These are phyloP conservation scores for Sternotherus odoratus DNA, from an alignment of 2,797 vertebrate genomes.

Conservation along the genomic window DNA sequence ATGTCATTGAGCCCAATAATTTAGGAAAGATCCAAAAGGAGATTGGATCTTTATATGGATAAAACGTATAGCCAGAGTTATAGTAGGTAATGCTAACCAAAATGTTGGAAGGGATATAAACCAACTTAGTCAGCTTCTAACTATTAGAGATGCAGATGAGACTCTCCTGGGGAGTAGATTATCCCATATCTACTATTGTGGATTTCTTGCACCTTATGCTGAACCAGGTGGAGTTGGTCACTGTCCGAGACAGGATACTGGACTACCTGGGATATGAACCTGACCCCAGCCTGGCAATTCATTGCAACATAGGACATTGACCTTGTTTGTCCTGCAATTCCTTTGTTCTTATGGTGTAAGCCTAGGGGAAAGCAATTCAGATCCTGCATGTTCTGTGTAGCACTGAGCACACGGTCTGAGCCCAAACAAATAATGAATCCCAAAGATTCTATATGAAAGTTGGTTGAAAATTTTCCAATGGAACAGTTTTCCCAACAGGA, in stretches of 20 bases:
- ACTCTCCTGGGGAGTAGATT: no score
- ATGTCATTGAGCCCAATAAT: background rate
- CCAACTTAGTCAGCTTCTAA: no score
- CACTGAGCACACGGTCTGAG: background rate
- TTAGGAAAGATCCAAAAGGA: background rate
- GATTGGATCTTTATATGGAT: background rate
- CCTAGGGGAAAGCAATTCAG: background rate
- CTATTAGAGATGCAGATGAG: no score
- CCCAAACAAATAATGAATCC: slow-evolving; percentile 36
- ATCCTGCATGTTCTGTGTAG: background rate
- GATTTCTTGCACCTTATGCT: background rate
- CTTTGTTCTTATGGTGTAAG: accelerated
- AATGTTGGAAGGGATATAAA: no score
- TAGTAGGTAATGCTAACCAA: background rate
- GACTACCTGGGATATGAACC: background rate
- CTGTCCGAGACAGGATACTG: background rate
- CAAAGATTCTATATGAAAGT: background rate
- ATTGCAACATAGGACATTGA: background rate
- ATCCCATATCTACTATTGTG: background rate
- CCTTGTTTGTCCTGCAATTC: background rate
- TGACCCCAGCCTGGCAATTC: background rate
- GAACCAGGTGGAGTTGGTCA: background rate
- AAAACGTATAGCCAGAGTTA: background rate
- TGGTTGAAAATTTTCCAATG: background rate
- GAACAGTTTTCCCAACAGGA: background rate